phyloP scores from a whole-genome alignment of 1,140 invertebrate species.

The Leptinotarsa defecta region DNA sequence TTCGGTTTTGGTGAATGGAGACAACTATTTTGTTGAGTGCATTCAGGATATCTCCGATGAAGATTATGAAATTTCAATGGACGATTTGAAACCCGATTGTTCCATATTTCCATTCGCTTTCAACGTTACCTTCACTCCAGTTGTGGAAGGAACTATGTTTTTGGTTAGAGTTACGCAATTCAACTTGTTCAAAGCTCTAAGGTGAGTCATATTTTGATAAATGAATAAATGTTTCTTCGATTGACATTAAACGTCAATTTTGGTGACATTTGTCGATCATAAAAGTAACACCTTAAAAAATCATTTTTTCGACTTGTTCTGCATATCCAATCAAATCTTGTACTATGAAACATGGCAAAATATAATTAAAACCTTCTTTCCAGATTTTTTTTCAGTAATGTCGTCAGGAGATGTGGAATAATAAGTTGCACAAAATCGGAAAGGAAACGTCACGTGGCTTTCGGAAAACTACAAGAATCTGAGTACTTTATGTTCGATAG shows the following conservation, averaged over 20 bases:
- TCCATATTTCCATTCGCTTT: constrained; percentile 62
- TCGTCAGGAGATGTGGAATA: constrained; percentile 58
- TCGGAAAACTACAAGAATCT: constrained; percentile 59
- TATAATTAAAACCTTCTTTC: constrained; percentile 11
- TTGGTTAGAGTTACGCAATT: constrained; percentile 61
- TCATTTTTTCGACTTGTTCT: too few relatives aligned
- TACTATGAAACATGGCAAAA: too few relatives aligned
- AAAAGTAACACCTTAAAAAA: too few relatives aligned
- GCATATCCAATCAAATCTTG: too few relatives aligned
- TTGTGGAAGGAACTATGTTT: constrained; percentile 64
- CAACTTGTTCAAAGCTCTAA: constrained; percentile 64
- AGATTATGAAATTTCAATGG: constrained; percentile 62
- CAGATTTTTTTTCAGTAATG: constrained; percentile 62
- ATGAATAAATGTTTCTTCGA: too few relatives aligned
- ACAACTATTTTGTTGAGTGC: constrained; percentile 61
- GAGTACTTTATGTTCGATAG: constrained; percentile 70
- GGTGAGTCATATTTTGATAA: constrained; percentile 24
- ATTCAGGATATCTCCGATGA: constrained; percentile 56
- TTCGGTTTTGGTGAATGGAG: constrained; percentile 62
- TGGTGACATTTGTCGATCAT: too few relatives aligned
- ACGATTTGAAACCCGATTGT: constrained; percentile 57
- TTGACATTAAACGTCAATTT: too few relatives aligned
- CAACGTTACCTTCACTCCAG: constrained; percentile 60
- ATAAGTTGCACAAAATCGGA: constrained; percentile 57
- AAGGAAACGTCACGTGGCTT: constrained; percentile 59